Evolutionary conservation across 2,797 vertebrate species (phyloP).

Genomic region (Molossus molossus): DNA sequence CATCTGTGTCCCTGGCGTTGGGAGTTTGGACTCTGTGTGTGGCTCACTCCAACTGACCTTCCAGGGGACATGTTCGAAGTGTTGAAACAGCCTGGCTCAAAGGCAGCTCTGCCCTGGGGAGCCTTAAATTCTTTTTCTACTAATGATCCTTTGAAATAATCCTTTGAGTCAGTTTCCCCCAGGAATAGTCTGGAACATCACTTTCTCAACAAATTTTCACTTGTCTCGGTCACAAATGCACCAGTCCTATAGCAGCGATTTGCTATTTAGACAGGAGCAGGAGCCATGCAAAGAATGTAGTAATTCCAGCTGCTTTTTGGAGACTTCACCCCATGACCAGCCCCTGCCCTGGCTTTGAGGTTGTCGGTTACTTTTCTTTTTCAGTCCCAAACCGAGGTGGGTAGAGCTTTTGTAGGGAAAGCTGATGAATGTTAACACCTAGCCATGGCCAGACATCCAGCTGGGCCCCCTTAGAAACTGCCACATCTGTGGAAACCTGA

Average conservation of each 20-base stretch:
- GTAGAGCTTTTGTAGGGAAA: not conserved
- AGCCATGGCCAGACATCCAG: not conserved
- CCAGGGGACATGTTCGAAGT: slow-evolving; percentile 55
- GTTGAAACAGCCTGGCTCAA: slow-evolving; percentile 78
- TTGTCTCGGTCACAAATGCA: slow-evolving; percentile 66
- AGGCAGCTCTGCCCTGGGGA: slow-evolving; percentile 68
- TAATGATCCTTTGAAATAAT: slow-evolving; percentile 84
- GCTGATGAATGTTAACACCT: not conserved
- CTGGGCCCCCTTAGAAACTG: not conserved
- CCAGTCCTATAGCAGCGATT: slow-evolving; percentile 45
- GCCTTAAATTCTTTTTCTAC: slow-evolving; percentile 70
- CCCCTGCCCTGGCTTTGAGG: not conserved
- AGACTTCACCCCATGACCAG: not conserved
- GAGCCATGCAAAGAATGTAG: slow-evolving; percentile 66
- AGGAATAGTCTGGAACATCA: slow-evolving; percentile 69
- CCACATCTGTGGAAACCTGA: not conserved
- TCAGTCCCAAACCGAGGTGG: not conserved
- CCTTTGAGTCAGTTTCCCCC: slow-evolving; percentile 80
- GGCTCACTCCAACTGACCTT: slow-evolving; percentile 75
- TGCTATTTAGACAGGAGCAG: slow-evolving; percentile 62
- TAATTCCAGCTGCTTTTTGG: slow-evolving; percentile 58
- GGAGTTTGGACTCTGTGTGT: slow-evolving; percentile 50
- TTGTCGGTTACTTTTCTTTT: slow-evolving; percentile 34
- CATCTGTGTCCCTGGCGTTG: slow-evolving; percentile 43
- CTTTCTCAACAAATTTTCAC: slow-evolving; percentile 77